phyloP scores from a whole-genome alignment of 2,113 vertebrate species.

The Varanus salvator region DNA sequence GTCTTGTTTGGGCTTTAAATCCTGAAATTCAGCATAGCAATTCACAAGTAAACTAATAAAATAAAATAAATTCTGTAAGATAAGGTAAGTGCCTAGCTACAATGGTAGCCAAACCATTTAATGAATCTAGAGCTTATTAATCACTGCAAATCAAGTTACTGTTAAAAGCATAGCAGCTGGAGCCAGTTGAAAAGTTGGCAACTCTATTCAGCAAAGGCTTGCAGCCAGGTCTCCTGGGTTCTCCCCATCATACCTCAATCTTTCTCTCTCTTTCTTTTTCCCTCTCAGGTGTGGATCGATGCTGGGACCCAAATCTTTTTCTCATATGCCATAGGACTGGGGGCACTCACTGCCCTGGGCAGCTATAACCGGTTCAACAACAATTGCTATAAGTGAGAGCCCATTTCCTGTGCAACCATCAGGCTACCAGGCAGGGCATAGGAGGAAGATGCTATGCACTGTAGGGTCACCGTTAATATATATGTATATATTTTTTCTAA shows the following conservation, averaged over 20 bases:
- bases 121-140: background rate
- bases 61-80: background rate
- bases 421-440: conserved; percentile 13
- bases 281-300: conserved; percentile 93
- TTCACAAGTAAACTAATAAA: background rate
- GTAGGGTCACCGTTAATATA: background rate
- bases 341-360: conserved; percentile 92
- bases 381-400: conserved; percentile 95
- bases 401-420: conserved; percentile 21
- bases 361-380: conserved; percentile 99
- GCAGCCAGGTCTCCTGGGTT: background rate
- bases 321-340: conserved; percentile 95
- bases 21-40: background rate
- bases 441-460: background rate
- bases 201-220: background rate
- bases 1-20: background rate
- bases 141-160: background rate
- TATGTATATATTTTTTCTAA: too few species aligned
- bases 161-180: background rate
- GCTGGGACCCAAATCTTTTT: conserved; percentile 98
- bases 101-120: background rate
- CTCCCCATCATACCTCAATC: background rate
- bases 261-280: background rate
- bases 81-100: background rate
- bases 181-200: background rate